Percentiles rank a stretch among this genome's conserved stretches.
Evolutionary conservation across 2,888 invertebrate species (phyloP).

Genomic region (Netelia fuscicornis): DNA sequence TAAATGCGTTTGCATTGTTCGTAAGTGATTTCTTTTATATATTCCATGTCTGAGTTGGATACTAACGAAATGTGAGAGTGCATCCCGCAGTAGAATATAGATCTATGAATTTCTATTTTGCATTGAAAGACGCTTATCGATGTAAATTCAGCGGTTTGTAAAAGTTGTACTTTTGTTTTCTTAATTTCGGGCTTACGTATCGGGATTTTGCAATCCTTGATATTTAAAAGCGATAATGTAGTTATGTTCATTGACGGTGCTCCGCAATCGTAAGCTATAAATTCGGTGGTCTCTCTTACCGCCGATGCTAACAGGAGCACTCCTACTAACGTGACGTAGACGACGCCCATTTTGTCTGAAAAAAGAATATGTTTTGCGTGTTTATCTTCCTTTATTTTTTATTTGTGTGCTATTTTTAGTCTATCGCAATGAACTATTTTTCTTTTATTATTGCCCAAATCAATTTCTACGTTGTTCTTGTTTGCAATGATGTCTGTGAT

Average conservation of each 20-base stretch:
- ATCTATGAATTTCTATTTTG: neutral
- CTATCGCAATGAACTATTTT: no score
- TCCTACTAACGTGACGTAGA: neutral
- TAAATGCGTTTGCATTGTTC: neutral
- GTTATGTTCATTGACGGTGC: conserved; percentile 39
- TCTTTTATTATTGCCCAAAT: no score
- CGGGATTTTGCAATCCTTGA: conserved; percentile 27
- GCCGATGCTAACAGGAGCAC: neutral
- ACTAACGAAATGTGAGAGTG: conserved; percentile 1
- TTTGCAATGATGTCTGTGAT: no score
- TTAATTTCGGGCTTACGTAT: neutral
- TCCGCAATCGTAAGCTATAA: conserved; percentile 47
- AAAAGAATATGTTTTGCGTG: no score
- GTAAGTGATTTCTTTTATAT: neutral
- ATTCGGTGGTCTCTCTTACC: no score
- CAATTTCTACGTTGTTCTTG: no score
- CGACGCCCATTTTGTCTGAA: no score
- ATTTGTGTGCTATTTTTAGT: no score
- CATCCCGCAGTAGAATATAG: conserved; percentile 9
- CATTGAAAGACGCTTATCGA: conserved; percentile 10
- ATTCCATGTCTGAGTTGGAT: neutral
- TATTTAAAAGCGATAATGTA: conserved; percentile 14
- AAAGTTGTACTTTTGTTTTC: conserved; percentile 25
- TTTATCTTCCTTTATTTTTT: no score
- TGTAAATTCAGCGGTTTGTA: conserved; percentile 27